Percentiles rank a stretch among this genome's conserved stretches.
Conservation (phyloP, 2,888 invertebrate genomes). For the Amphipoea oculea region DNA sequence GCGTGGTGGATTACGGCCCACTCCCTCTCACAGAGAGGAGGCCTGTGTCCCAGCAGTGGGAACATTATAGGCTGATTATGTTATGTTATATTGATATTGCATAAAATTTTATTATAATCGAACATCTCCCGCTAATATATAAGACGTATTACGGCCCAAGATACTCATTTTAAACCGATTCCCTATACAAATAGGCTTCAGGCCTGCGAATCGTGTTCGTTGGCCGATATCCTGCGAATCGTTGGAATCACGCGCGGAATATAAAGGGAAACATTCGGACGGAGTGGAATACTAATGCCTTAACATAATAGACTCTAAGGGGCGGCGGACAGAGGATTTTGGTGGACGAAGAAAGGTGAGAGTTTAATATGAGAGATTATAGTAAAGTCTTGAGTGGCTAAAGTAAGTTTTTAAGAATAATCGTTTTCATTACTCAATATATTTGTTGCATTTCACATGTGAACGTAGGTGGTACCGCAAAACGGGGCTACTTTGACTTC, state of each 20-base stretch:
- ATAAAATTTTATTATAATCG: constrained; percentile 3
- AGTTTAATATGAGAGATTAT: not conserved
- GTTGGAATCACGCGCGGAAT: constrained; percentile 68
- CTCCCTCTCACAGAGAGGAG: no score
- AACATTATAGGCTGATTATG: no score
- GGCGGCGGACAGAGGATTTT: constrained; percentile 25
- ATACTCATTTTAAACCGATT: constrained; percentile 57
- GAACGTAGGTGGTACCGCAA: no score
- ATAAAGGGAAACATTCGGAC: constrained; percentile 70
- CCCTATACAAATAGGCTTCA: constrained; percentile 60
- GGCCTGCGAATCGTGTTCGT: constrained; percentile 61
- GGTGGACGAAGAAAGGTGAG: not conserved
- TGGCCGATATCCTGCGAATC: constrained; percentile 65
- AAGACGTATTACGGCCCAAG: constrained; percentile 44
- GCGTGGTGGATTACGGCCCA: no score
- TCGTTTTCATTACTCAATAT: not conserved
- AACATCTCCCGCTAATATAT: constrained; percentile 18
- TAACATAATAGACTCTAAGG: constrained; percentile 67
- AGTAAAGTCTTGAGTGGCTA: not conserved
- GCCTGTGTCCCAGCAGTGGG: no score
- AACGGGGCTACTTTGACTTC: no score
- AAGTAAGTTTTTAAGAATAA: not conserved
- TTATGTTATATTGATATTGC: not conserved
- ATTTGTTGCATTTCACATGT: not conserved
- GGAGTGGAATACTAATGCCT: constrained; percentile 68